Conservation (phyloP, 2,797 vertebrate species). For the Alca torda region DNA sequence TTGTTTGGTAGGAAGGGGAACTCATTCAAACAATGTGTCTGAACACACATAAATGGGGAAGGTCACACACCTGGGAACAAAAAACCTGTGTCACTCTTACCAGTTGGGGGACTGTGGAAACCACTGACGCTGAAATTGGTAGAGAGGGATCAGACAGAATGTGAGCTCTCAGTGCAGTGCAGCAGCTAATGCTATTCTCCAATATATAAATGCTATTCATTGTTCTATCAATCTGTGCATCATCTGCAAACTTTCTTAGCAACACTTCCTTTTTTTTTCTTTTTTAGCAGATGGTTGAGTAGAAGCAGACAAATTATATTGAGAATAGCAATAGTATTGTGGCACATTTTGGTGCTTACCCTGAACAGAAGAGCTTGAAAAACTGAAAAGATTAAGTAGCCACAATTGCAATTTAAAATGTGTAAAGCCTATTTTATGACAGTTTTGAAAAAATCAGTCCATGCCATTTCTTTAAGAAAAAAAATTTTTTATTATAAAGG, state of each 20-base stretch:
- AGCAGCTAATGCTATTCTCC: not conserved
- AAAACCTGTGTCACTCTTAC: not conserved
- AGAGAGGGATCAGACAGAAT: not conserved
- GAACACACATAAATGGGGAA: not conserved
- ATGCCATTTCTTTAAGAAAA: not conserved
- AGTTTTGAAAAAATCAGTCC: not conserved
- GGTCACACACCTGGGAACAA: conserved; percentile 4
- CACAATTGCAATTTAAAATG: not conserved
- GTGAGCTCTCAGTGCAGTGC: not conserved
- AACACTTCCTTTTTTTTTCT: not conserved
- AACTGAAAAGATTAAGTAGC: not conserved
- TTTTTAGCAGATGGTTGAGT: not conserved
- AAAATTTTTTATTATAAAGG: not conserved
- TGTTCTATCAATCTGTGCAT: not conserved
- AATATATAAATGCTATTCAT: not conserved
- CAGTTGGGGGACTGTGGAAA: not conserved
- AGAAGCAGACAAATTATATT: not conserved
- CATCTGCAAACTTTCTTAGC: not conserved
- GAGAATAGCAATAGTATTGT: not conserved
- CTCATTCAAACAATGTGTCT: not conserved
- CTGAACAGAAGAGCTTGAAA: not conserved
- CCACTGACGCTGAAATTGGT: not conserved
- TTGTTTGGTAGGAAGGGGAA: not conserved
- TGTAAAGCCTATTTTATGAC: not conserved
- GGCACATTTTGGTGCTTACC: not conserved